Percentiles rank a stretch among this genome's conserved stretches.
Conservation (phyloP, 2,113 vertebrate species). For the Bujurquina vittata region DNA sequence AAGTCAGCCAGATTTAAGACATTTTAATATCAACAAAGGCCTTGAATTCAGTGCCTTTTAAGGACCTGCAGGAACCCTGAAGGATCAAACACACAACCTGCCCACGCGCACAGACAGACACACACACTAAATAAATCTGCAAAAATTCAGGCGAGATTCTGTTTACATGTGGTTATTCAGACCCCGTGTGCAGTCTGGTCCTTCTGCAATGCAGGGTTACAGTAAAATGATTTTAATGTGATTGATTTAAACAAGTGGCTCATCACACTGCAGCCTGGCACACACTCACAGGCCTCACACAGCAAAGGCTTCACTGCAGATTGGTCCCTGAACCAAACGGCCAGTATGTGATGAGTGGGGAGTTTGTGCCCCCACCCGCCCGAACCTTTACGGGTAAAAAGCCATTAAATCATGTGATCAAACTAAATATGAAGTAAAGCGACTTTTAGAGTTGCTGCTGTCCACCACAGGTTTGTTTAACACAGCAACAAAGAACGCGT, state of each 20-base stretch:
- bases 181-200: too few species aligned
- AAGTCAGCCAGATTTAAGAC: too few species aligned
- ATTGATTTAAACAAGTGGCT: background rate
- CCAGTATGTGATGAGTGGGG: background rate
- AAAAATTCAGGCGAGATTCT: too few species aligned
- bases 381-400: accelerated
- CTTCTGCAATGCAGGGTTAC: too few species aligned
- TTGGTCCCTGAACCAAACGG: too few species aligned
- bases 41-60: background rate
- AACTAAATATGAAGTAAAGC: background rate
- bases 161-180: too few species aligned
- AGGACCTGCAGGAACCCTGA: too few species aligned
- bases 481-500: background rate
- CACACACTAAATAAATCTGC: too few species aligned
- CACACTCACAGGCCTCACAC: background rate
- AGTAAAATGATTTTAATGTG: background rate
- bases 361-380: background rate
- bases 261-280: background rate
- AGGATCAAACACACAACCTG: too few species aligned
- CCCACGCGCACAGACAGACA: too few species aligned
- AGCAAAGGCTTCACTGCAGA: background rate
- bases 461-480: accelerated
- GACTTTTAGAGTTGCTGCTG: background rate
- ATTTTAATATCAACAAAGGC: background rate
- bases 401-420: background rate